Percentiles rank a stretch among this genome's conserved stretches.
Conservation (phyloP, 2,888 invertebrate species). For the Phyllotreta cruciferae region DNA sequence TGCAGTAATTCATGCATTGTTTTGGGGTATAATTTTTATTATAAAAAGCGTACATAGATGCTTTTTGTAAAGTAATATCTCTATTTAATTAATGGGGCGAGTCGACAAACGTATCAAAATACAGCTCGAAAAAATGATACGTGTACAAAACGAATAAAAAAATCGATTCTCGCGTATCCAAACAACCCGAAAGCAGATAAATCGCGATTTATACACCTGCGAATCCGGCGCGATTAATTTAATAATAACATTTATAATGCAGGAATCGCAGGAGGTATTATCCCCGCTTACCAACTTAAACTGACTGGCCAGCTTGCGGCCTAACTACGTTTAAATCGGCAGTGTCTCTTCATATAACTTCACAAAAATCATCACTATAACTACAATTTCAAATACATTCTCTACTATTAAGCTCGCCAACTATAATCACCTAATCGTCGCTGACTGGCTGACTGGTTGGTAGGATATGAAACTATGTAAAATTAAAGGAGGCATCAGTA, state of each 20-base stretch:
- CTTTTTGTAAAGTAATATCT: too few relatives aligned
- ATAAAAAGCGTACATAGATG: too few relatives aligned
- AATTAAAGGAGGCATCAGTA: slow-evolving; percentile 7
- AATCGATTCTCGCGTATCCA: too few relatives aligned
- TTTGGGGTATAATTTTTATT: too few relatives aligned
- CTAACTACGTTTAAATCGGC: slow-evolving; percentile 36
- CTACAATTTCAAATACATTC: neutral
- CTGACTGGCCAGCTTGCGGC: slow-evolving; percentile 47
- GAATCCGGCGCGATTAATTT: slow-evolving; percentile 36
- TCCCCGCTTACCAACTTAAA: slow-evolving; percentile 45
- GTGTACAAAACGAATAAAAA: too few relatives aligned
- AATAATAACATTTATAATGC: slow-evolving; percentile 43
- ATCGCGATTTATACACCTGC: slow-evolving; percentile 34
- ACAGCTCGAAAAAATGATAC: too few relatives aligned
- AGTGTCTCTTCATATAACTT: slow-evolving; percentile 17
- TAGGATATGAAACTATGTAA: neutral
- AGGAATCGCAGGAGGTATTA: slow-evolving; percentile 42
- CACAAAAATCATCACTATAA: neutral
- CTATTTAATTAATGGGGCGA: too few relatives aligned
- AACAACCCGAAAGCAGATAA: slow-evolving; percentile 19
- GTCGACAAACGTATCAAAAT: too few relatives aligned
- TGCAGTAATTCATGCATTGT: too few relatives aligned
- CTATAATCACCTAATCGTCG: too few relatives aligned
- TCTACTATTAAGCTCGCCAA: neutral
- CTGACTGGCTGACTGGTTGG: neutral